Evolutionary conservation across 2,888 invertebrate species (phyloP), one percentile per base, ranked within the genome.

Genomic region (Congeria kusceri): DNA sequence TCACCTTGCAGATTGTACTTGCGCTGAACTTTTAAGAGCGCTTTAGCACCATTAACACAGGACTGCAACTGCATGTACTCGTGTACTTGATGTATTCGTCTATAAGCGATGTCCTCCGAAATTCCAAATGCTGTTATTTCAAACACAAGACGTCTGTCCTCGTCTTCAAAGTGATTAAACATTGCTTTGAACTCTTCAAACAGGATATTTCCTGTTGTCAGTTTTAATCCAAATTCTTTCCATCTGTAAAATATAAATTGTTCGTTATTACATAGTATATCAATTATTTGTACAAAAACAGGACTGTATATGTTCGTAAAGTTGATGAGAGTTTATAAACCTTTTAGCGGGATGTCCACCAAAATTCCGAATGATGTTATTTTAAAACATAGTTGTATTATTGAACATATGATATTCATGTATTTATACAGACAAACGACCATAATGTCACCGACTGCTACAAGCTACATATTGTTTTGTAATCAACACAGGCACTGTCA

Each of bases 1-100:
- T 85, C 77, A 58, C 87, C 86, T 3, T 44, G 66, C 29, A 88
- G 58, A 3, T 73, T 18, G 29, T 74, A 83, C 5, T 74, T 64
- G 15, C 72, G 25, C 13, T 74, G 72, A 44, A 86, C 65, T 23
- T 83, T 67, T 44, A 87, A 62, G 23, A 88, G 74, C n/a, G 71
- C 63, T 11, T 76, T 69, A 18, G 88, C 87, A 4, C 83, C 49
- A 20, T 15, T 20, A 5, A 49, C 49, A 49, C 49, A 49, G 20
- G 18, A 18, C 18, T 18, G 20, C 49, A 49, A 15, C 18, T 49
- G 49, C 49, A 18, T 49, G 49, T 49, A 5, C 49, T 49, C n/a
- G 5, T 49, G 18, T 9, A 49, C 20, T 49, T 49, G 49, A 20
- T 15, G 18, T 4, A 49, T 49, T 15, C 49, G 49, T 9, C 15